Evolutionary conservation across 1,140 invertebrate species (phyloP).

Genomic region (Thaumetopoea pityocampa): DNA sequence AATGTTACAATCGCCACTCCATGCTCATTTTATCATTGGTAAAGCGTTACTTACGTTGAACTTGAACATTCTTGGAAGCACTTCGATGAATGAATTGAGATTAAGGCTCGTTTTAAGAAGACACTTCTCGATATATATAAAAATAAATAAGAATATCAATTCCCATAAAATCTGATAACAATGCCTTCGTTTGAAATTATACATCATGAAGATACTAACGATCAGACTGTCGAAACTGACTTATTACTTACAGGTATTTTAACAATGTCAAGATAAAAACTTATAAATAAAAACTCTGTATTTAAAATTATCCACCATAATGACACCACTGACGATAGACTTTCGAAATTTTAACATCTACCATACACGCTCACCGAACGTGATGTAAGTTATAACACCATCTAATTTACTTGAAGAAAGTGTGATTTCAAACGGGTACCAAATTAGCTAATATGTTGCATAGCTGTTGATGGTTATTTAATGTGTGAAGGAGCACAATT

Average conservation of each 20-base stretch:
- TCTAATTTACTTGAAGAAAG: conserved; percentile 2
- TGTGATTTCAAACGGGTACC: not conserved
- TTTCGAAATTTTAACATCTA: too few relatives aligned
- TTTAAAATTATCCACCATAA: too few relatives aligned
- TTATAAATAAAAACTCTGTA: too few relatives aligned
- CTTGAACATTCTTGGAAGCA: conserved; percentile 6
- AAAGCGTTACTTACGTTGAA: conserved; percentile 10
- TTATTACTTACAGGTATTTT: too few relatives aligned
- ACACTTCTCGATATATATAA: not conserved
- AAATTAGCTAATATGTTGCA: not conserved
- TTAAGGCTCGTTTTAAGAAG: too few relatives aligned
- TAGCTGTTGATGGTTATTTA: conserved; percentile 10
- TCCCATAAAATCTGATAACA: not conserved
- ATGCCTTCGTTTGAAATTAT: too few relatives aligned
- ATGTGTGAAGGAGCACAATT: conserved; percentile 23
- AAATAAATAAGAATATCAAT: not conserved
- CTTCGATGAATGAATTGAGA: not conserved
- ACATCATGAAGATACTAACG: not conserved
- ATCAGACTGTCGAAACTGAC: not conserved
- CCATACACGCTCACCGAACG: too few relatives aligned
- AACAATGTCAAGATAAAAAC: too few relatives aligned
- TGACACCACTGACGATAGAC: too few relatives aligned
- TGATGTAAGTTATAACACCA: too few relatives aligned
- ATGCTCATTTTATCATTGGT: conserved; percentile 13
- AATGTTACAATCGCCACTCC: conserved; percentile 12